Evolutionary conservation across 2,113 vertebrate species (phyloP).

Genomic region (Probosciger aterrimus): DNA sequence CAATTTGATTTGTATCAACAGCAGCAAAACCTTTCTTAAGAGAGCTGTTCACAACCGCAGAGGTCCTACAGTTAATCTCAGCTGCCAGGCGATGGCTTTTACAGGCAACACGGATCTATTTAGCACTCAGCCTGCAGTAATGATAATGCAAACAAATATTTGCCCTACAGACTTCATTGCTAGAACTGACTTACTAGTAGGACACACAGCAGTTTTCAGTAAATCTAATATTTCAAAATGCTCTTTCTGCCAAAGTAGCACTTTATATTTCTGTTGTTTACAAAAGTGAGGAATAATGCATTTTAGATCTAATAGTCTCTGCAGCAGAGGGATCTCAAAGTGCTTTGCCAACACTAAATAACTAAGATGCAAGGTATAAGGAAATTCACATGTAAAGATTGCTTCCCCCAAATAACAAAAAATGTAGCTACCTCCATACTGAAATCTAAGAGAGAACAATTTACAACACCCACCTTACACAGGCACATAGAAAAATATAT

Average conservation of each 20-base stretch:
- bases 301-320: background rate
- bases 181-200: background rate
- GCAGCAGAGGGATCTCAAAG: background rate
- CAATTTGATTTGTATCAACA: background rate
- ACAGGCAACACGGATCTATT: background rate
- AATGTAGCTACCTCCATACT: background rate
- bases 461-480: background rate
- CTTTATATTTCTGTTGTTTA: background rate
- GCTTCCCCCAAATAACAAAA: background rate
- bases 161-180: background rate
- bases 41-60: background rate
- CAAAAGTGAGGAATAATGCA: background rate
- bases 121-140: background rate
- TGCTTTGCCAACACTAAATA: background rate
- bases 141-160: background rate
- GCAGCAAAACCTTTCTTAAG: background rate
- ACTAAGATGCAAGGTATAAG: background rate
- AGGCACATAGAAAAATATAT: accelerated
- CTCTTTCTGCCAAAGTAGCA: slow-evolving; percentile 28
- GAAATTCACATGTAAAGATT: background rate
- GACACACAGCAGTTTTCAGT: background rate
- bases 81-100: background rate
- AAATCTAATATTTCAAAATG: slow-evolving; percentile 14
- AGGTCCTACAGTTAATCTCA: background rate
- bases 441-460: background rate